These are phyloP conservation scores for Phasianus colchicus DNA, from an alignment of 2,113 vertebrate species.

Conservation along the genomic window DNA sequence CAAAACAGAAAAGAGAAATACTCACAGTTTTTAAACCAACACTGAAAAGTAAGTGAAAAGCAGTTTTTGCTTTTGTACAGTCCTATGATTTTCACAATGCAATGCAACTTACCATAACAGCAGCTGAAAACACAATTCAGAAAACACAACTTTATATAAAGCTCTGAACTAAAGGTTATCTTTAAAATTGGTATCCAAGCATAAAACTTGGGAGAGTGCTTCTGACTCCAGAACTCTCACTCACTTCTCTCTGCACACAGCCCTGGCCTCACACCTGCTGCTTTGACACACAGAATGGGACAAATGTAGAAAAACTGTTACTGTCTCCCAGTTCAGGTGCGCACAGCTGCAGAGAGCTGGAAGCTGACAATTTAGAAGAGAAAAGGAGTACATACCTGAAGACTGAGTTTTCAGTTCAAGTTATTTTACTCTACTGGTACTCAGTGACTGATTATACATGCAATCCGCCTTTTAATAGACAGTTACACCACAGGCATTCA, in stretches of 20 bases:
- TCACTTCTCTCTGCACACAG: fast-evolving
- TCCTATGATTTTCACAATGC: neutral
- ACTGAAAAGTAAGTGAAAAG: neutral
- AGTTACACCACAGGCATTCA: neutral
- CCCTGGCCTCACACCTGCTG: too few species aligned
- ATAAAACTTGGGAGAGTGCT: neutral
- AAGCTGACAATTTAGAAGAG: neutral
- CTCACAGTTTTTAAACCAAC: neutral
- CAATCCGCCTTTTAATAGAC: neutral
- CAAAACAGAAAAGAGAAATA: neutral
- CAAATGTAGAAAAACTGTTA: neutral
- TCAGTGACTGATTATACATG: neutral
- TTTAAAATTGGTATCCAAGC: neutral
- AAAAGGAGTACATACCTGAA: neutral
- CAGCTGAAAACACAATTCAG: neutral
- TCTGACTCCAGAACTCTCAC: neutral
- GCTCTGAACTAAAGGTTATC: neutral
- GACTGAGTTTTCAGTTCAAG: neutral
- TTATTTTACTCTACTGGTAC: neutral
- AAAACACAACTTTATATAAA: neutral
- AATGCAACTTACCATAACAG: neutral
- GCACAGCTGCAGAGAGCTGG: neutral
- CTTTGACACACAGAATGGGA: neutral
- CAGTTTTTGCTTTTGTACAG: neutral
- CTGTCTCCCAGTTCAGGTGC: neutral